phyloP scores from a whole-genome alignment of 2,113 vertebrate species.

The Paracanthobrama guichenoti region DNA sequence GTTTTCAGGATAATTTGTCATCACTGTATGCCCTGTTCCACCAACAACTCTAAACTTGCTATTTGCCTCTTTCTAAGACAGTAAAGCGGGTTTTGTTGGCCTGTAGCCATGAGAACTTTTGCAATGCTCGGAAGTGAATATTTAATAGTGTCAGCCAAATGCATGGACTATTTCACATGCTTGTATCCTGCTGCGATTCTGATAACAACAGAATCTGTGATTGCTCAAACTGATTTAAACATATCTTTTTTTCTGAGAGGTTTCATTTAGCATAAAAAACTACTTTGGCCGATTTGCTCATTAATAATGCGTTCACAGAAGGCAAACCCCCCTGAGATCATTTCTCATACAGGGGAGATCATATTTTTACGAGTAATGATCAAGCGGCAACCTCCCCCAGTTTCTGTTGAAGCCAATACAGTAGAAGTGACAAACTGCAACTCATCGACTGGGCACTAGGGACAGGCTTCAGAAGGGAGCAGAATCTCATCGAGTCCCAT shows the following conservation, averaged over 20 bases:
- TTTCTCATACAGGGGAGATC: neutral
- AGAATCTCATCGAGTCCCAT: too few relatives aligned
- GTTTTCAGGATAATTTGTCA: neutral
- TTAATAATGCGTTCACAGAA: neutral
- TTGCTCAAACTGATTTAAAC: neutral
- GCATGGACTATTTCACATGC: neutral
- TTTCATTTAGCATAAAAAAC: neutral
- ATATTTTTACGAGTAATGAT: neutral
- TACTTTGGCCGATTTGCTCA: neutral
- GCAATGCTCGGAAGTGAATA: neutral
- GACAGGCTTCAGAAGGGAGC: too few relatives aligned
- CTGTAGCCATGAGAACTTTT: slow-evolving; percentile 28
- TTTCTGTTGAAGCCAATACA: too few relatives aligned
- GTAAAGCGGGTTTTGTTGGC: neutral
- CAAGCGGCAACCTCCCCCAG: too few relatives aligned
- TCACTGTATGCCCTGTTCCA: neutral
- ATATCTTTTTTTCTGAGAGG: neutral
- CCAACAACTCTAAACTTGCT: slow-evolving; percentile 15
- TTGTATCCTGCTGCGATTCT: neutral
- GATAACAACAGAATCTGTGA: neutral
- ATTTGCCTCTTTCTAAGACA: neutral
- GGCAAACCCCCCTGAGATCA: too few relatives aligned
- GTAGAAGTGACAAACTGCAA: too few relatives aligned
- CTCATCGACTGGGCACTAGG: too few relatives aligned
- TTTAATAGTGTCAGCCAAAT: neutral